Evolutionary conservation across 2,888 invertebrate species (phyloP), one percentile per base, ranked within the genome.

Genomic region (Loripinus fragilis): DNA sequence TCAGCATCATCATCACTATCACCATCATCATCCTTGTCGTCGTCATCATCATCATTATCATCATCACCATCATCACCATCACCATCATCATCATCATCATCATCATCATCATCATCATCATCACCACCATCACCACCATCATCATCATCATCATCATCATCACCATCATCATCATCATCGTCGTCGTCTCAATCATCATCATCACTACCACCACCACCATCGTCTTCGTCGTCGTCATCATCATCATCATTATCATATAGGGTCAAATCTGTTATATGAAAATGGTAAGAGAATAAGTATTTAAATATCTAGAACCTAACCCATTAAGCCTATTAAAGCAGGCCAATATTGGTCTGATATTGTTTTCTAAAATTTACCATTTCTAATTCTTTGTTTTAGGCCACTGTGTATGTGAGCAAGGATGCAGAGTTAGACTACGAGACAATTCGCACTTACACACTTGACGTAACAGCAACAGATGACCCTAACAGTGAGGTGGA

Each of bases 361-460:
- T n/a, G n/a, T n/a, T n/a, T n/a, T n/a, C n/a, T n/a, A n/a, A n/a
- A n/a, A n/a, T n/a, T n/a, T n/a, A n/a, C n/a, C n/a, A 28, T 64
- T 64, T 20, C 25, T 3, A 23, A n/a, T 67, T 71, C 7, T 38
- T 38, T 38, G 38, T 69, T 76, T 28, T 71, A 86, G 86, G 83
- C 79, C 1, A 74, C 69, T 0, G 66, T 90, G 0, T 55, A 80
- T 86, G 98, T 99, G 0, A 96, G 96, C 92, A 96, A 98, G 91
- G 95, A 97, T 0, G 95, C 95, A 8, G 25, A 8, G 2, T 73
- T 90, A 28, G 88, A 90, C 75, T 87, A 75, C 74, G 88, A 88
- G 67, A 79, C 45, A 1, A 80, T 73, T 3, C 67, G 55, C 2
- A 65, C 67, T 2, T 89, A 90, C 78, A 84, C 85, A 38, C 69